Conservation (phyloP, 1,140 invertebrate species). For the Eufriesea mexicana region DNA sequence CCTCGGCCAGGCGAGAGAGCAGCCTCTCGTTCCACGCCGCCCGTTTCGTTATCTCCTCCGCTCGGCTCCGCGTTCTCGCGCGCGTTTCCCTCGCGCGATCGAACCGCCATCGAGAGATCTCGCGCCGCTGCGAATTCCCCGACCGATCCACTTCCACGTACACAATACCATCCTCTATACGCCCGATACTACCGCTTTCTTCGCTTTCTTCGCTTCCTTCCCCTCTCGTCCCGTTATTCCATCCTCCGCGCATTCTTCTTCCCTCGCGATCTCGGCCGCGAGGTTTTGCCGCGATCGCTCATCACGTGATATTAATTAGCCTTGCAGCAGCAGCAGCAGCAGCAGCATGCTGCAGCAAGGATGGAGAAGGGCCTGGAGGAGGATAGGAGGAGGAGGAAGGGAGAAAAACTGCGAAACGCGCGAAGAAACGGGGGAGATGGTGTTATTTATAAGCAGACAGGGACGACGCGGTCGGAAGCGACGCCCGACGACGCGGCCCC, state of each 20-base stretch:
- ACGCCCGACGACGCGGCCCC: slow-evolving; percentile 46
- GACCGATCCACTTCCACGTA: neutral
- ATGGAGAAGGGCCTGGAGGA: neutral
- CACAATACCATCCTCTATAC: slow-evolving; percentile 37
- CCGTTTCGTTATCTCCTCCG: slow-evolving; percentile 1
- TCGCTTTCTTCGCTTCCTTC: too few species aligned
- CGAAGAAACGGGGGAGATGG: slow-evolving; percentile 76
- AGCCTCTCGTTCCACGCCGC: neutral
- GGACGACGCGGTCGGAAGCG: slow-evolving; percentile 64
- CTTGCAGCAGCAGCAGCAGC: slow-evolving; percentile 38
- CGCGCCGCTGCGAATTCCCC: neutral
- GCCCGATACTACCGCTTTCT: neutral
- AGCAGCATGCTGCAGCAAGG: neutral
- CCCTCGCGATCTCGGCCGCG: slow-evolving; percentile 22
- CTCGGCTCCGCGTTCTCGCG: neutral
- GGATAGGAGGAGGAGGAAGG: slow-evolving; percentile 11
- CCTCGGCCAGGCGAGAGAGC: neutral
- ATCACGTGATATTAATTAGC: slow-evolving; percentile 82
- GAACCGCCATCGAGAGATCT: neutral
- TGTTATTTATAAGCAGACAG: slow-evolving; percentile 79
- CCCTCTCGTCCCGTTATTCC: neutral
- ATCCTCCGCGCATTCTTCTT: neutral
- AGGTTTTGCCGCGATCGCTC: slow-evolving; percentile 76
- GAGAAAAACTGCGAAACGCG: slow-evolving; percentile 70
- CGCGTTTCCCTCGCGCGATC: slow-evolving; percentile 12